A percentile compares a stretch with the other conserved stretches of the same genome.
Evolutionary conservation across 30 jellyfish, hydroid and myxozoan genomes (phyloP).

Genomic region (Pseudorhiza aurosa): DNA sequence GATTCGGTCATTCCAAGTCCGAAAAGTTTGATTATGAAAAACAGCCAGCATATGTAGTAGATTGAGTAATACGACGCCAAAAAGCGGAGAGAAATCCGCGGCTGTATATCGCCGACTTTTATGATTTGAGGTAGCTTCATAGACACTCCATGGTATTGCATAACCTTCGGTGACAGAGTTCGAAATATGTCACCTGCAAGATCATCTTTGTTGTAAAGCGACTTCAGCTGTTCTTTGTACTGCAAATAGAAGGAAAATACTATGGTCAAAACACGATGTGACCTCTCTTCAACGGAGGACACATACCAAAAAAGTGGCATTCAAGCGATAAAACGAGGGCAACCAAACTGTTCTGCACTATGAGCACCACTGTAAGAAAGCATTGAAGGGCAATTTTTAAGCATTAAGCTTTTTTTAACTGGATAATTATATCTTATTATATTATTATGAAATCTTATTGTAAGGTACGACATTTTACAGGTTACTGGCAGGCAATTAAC

Average conservation of each 20-base stretch:
- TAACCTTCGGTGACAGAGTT: slow-evolving; percentile 55
- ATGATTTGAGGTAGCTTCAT: slow-evolving; percentile 43
- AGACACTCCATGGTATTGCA: slow-evolving; percentile 21
- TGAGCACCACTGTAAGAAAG: no score
- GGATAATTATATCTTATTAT: no score
- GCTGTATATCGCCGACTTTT: slow-evolving; percentile 31
- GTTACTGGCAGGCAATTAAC: no score
- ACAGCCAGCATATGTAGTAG: slow-evolving; percentile 65
- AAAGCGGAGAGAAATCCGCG: slow-evolving; percentile 79
- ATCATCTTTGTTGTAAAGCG: slow-evolving; percentile 67
- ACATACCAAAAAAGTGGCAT: no score
- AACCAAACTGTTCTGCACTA: no score
- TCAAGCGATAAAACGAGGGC: no score
- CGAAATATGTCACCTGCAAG: slow-evolving; percentile 52
- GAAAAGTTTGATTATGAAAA: slow-evolving; percentile 50
- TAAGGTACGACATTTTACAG: no score
- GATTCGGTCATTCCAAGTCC: slow-evolving; percentile 30
- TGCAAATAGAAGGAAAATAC: slow-evolving; percentile 1
- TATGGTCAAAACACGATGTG: no score
- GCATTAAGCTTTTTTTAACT: no score
- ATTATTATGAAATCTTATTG: no score
- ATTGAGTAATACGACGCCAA: slow-evolving; percentile 77
- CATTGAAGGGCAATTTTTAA: no score
- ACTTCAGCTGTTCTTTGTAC: slow-evolving; percentile 35
- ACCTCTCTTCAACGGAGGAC: no score